Evolutionary conservation across 2,113 vertebrate genomes (phyloP), one percentile per base, ranked within the genome.

Genomic region (Oncorhynchus gorbuscha): DNA sequence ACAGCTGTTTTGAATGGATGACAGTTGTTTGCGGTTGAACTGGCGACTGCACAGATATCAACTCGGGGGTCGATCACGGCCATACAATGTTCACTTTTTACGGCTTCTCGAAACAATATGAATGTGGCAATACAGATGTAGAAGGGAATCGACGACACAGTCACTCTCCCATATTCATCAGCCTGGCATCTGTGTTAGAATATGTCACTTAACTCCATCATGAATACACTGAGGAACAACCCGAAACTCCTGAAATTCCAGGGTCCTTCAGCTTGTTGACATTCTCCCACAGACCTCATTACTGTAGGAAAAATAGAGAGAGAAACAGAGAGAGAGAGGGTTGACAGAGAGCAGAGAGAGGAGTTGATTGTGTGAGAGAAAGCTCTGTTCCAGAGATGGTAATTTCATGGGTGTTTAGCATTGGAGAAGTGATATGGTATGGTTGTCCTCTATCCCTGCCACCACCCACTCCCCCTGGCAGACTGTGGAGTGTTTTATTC

Each of bases 1-100:
- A 75, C 90, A 91, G 90, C 89, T 92, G 90, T 69, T 55, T 61
- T 48, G 73, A 77, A 81, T 71, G 77, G 67, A 62, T 14, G 76
- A 76, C 58, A 69, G 71, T 67, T 72, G 61, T 76, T 76, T 73
- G 81, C 65, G 70, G 62, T 58, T 77, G 62, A 77, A 55, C 75
- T 76, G 55, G 22, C 0, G 48, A 39, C 69, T 48, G 22, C 64
- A 32, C 28, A 67, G 16, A 48, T 45, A 55, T 55, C 72, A 20
- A 26, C 32, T 12, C 32, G 12, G 28, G 30, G 28, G 69, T 59
- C 61, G 49, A 13, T 49, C 32, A 69, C 24, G 22, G 61, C 11
- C 62, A 13, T 28, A 24, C 20, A 35, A 66, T 48, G n/a, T 45
- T 51, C 13, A 20, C 1, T 68, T 16, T 62, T 51, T 58, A 61